Evolutionary conservation across 2,797 vertebrate genomes (phyloP).

Genomic region (Macropus fuliginosus): DNA sequence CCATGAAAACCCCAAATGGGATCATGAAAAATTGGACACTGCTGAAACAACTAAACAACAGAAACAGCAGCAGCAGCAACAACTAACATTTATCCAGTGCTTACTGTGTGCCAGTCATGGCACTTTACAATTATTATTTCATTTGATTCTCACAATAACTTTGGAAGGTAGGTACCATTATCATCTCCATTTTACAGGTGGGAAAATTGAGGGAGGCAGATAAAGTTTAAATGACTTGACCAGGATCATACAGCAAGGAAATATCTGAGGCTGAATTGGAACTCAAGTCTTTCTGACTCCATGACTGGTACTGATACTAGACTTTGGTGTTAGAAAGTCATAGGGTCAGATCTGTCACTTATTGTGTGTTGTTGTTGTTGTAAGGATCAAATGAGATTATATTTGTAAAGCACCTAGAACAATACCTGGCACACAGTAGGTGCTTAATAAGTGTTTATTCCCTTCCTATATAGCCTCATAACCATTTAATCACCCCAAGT

Average conservation of each 20-base stretch:
- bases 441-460: background rate
- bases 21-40: background rate
- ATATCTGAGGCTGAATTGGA: background rate
- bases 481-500: background rate
- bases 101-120: background rate
- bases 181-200: background rate
- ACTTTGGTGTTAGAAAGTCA: background rate
- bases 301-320: background rate
- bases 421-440: background rate
- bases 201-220: background rate
- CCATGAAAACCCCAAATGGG: background rate
- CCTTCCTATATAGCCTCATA: background rate
- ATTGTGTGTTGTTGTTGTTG: background rate
- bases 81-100: background rate
- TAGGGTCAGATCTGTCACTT: background rate
- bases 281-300: background rate
- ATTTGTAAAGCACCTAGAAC: background rate
- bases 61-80: background rate
- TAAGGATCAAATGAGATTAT: background rate
- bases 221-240: background rate
- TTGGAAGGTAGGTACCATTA: background rate
- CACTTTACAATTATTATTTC: background rate
- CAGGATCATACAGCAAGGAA: background rate
- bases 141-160: background rate
- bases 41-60: background rate